These are phyloP conservation scores for Limulus polyphemus DNA, from an alignment of 2,888 invertebrate species.

Conservation along the genomic window DNA sequence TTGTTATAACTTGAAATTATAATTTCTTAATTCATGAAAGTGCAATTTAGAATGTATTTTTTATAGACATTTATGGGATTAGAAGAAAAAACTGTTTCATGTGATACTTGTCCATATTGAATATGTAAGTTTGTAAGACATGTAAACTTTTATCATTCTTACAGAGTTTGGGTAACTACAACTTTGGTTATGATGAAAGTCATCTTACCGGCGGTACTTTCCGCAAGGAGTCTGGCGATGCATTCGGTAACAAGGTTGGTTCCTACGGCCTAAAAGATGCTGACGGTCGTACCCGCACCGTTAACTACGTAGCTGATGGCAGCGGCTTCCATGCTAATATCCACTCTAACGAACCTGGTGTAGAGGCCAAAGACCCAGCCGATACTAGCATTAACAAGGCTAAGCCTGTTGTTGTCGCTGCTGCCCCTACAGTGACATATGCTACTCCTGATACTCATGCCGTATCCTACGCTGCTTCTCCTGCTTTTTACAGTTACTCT, in stretches of 20 bases:
- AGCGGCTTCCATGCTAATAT: neutral
- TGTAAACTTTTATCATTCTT: no score
- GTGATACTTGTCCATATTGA: no score
- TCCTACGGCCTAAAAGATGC: constrained; percentile 1
- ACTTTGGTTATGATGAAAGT: neutral
- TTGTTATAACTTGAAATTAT: no score
- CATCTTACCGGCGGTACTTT: neutral
- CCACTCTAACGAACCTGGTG: neutral
- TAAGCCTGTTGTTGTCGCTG: neutral
- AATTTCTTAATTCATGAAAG: no score
- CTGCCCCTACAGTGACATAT: neutral
- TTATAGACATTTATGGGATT: no score
- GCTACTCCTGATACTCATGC: neutral
- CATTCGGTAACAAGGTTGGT: constrained; percentile 1
- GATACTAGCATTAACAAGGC: neutral
- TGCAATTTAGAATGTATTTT: no score
- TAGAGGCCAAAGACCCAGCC: neutral
- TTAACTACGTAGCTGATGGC: neutral
- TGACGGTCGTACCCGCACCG: neutral
- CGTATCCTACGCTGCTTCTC: neutral
- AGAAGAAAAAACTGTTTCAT: no score
- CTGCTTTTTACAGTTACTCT: neutral
- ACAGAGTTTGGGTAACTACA: neutral
- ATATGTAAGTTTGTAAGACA: no score
- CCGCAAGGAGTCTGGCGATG: constrained; percentile 1